Conservation (phyloP, 2,113 vertebrate species). For the Labeo rohita region DNA sequence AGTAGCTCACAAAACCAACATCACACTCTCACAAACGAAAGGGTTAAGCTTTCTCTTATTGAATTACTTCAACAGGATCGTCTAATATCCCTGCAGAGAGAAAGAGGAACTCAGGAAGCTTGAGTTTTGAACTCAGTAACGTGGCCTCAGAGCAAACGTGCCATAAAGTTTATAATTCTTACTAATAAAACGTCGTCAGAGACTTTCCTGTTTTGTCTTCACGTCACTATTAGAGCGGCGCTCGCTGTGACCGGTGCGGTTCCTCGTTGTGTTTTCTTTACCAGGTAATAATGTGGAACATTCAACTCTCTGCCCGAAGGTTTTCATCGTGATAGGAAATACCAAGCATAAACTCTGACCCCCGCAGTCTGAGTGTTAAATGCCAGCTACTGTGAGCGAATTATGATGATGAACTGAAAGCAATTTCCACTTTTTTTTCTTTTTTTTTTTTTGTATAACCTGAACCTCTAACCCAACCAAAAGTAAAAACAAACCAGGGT, state of each 20-base stretch:
- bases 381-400: conserved; percentile 37
- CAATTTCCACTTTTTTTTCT: background rate
- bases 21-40: conserved; percentile 16
- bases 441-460: background rate
- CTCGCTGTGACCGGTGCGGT: conserved; percentile 63
- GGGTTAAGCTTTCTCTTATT: conserved; percentile 51
- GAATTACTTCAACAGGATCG: conserved; percentile 21
- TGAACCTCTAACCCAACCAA: conserved; percentile 2
- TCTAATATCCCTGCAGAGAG: conserved; percentile 23
- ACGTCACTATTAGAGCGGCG: conserved; percentile 51
- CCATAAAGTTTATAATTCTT: conserved; percentile 63
- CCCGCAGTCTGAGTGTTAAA: conserved; percentile 42
- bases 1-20: conserved; percentile 39
- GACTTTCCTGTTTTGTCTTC: conserved; percentile 73
- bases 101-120: conserved; percentile 31
- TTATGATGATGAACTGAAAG: conserved; percentile 33
- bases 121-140: conserved; percentile 61
- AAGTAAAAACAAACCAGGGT: background rate
- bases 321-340: conserved; percentile 60
- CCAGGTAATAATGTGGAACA: conserved; percentile 62
- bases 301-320: conserved; percentile 47
- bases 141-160: conserved; percentile 46
- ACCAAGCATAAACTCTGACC: conserved; percentile 49
- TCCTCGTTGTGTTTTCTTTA: conserved; percentile 69
- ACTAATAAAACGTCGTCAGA: conserved; percentile 68